Percentiles rank a stretch among this genome's conserved stretches.
Evolutionary conservation across 2,113 vertebrate species (phyloP).

Genomic region (Geothlypis trichas): DNA sequence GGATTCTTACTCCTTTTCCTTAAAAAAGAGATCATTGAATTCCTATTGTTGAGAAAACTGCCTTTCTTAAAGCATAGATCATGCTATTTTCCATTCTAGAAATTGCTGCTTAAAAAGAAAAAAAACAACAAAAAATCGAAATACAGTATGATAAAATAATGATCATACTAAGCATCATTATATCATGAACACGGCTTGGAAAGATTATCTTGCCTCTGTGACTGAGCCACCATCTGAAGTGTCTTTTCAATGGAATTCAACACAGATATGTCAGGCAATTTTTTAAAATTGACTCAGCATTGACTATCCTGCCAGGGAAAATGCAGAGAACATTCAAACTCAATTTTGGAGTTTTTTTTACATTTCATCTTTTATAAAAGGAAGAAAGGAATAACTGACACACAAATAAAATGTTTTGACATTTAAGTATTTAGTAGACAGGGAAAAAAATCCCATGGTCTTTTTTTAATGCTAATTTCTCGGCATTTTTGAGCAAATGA

Average conservation of each 20-base stretch:
- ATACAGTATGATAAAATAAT: not conserved
- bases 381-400: not conserved
- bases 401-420: not conserved
- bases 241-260: not conserved
- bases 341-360: not conserved
- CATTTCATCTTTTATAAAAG: not conserved
- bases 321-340: not conserved
- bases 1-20: not conserved
- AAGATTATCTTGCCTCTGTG: not conserved
- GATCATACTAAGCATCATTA: not conserved
- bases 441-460: not conserved
- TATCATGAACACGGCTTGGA: not conserved
- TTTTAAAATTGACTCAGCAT: not conserved
- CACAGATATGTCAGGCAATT: not conserved
- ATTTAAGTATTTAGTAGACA: not conserved
- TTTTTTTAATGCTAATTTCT: not conserved
- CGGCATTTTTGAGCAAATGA: not conserved
- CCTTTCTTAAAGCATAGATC: not conserved
- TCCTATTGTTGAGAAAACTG: not conserved
- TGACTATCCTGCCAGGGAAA: not conserved
- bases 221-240: not conserved
- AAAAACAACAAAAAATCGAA: not conserved
- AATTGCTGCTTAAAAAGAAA: not conserved
- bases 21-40: not conserved
- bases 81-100: not conserved